Base-by-base conservation (phyloP, 2,888 invertebrate genomes). In the Lottia gigantea region DNA sequence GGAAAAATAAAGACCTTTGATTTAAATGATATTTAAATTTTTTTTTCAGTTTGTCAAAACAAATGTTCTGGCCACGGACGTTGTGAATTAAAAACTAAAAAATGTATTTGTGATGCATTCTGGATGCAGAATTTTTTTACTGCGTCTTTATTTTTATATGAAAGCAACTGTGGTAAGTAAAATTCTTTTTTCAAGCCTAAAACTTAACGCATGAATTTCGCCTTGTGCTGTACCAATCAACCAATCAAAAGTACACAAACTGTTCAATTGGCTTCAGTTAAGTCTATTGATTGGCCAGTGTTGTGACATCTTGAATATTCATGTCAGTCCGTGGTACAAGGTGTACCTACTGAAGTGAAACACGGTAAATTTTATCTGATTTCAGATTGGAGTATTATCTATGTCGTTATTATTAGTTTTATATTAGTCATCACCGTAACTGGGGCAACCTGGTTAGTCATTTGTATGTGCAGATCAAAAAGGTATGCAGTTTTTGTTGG, bases 91-190 rank as follows among this genome's bases (percentile, higher is more conserved):
- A 92, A 93, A 79, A 92, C 94, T 8, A 91, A 96, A 81, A 91
- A 92, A 70, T 97, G 97, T 85, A 91, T 94, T 82, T 97, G 97
- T 89, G 95, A 97, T 89, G 94, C 96, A 25, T 97, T 97, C 91
- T 97, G 97, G 97, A 97, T 97, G 95, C 94, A 95, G 89, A 94
- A 95, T 87, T 90, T 94, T 47, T 90, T 94, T 75, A 91, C 91
- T 66, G 91, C 91, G 72, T 91, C 92, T 86, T 91, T 92, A 74
- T 91, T 92, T 45, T 91, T 92, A 85, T 92, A 93, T 71, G 93
- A 94, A 84, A 92, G 93, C 12, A 95, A 95, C 89, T 95, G 95
- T 88, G 95, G 95, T 95, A 88, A 79, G 86, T 78, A 62, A 19
- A 64, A 25, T 49, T 6, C 23, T 6, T 8, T 40, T 40, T 40